Evolutionary conservation across 1,140 invertebrate genomes (phyloP).

Genomic region (Batillaria attramentaria): DNA sequence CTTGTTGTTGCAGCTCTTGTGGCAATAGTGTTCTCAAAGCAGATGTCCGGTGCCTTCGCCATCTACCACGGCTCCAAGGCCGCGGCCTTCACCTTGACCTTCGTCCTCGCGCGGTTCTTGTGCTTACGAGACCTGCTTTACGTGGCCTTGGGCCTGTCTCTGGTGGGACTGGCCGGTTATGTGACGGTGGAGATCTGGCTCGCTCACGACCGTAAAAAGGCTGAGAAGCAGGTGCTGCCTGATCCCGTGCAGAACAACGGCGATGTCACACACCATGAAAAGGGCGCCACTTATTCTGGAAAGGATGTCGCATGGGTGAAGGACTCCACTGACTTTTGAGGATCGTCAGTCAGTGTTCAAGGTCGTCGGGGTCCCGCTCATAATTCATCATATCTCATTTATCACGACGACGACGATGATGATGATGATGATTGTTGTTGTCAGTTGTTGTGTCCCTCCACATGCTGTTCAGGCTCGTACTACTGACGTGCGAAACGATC

Average conservation of each 20-base stretch:
- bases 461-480: no score
- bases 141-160: slow-evolving; percentile 51
- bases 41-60: slow-evolving; percentile 57
- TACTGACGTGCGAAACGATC: no score
- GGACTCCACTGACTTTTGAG: neutral
- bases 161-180: slow-evolving; percentile 57
- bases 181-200: slow-evolving; percentile 46
- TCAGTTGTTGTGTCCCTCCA: no score
- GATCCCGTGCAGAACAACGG: neutral
- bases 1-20: slow-evolving; percentile 55
- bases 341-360: neutral
- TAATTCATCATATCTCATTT: no score
- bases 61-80: slow-evolving; percentile 59
- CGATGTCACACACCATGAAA: neutral
- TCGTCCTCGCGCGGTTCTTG: slow-evolving; percentile 51
- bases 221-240: neutral
- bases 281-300: neutral
- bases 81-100: slow-evolving; percentile 56
- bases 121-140: slow-evolving; percentile 59
- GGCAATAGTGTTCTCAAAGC: slow-evolving; percentile 49
- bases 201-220: neutral
- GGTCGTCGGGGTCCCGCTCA: neutral
- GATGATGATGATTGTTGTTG: neutral
- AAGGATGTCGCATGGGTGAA: neutral
- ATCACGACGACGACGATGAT: neutral